These are phyloP conservation scores for Cyclophora punctaria DNA, from an alignment of 2,888 invertebrate species.

Conservation along the genomic window DNA sequence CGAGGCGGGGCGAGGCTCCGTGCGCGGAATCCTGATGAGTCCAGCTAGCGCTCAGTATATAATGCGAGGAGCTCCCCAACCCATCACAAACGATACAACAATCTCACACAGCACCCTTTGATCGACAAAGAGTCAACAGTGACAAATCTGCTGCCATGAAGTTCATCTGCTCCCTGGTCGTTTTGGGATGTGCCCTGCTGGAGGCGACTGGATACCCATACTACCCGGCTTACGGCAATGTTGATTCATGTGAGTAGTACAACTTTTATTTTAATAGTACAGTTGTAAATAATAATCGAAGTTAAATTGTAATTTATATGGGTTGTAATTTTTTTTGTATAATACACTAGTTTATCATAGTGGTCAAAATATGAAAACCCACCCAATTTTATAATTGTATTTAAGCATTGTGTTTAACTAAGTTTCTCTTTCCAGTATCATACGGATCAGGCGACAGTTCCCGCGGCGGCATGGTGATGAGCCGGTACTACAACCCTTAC, in stretches of 20 bases:
- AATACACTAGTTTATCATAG: no score
- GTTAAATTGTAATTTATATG: no score
- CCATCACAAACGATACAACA: slow-evolving; percentile 42
- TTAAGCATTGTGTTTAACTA: background rate
- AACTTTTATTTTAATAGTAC: no score
- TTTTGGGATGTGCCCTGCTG: slow-evolving; percentile 43
- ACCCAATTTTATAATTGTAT: background rate
- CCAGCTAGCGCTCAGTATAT: slow-evolving; percentile 55
- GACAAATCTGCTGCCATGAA: slow-evolving; percentile 39
- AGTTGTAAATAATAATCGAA: no score
- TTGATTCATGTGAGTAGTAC: slow-evolving; percentile 55
- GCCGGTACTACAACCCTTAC: slow-evolving; percentile 65
- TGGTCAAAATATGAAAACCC: background rate
- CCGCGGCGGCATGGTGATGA: slow-evolving; percentile 60
- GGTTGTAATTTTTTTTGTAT: no score
- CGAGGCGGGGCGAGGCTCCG: slow-evolving; percentile 44
- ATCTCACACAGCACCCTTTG: slow-evolving; percentile 42
- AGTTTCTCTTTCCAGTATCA: slow-evolving; percentile 40
- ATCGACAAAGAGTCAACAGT: slow-evolving; percentile 27
- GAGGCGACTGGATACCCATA: slow-evolving; percentile 50
- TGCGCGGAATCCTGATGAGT: slow-evolving; percentile 61
- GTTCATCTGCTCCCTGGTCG: slow-evolving; percentile 32
- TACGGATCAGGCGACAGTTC: slow-evolving; percentile 52
- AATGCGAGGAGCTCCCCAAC: slow-evolving; percentile 37
- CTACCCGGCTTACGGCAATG: slow-evolving; percentile 58